Percentiles rank a stretch among this genome's conserved stretches.
These are phyloP conservation scores for Melanostigma gelatinosum DNA, from an alignment of 2,113 vertebrate species.

Conservation along the genomic window DNA sequence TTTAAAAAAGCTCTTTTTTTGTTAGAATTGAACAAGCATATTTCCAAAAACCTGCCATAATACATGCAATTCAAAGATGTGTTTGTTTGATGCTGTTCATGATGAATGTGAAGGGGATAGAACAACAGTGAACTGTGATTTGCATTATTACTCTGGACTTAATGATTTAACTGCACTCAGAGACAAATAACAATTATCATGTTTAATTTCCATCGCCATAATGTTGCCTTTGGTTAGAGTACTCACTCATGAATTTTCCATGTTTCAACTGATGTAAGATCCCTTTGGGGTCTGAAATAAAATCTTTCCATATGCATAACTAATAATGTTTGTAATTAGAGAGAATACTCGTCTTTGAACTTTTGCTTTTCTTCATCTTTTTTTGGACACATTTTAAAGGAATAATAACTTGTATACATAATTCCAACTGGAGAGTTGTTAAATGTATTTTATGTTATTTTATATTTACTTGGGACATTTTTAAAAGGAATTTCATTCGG, in stretches of 20 bases:
- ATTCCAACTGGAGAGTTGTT: slow-evolving; percentile 14
- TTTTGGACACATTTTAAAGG: slow-evolving; percentile 30
- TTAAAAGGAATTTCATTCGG: background rate
- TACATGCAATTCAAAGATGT: background rate
- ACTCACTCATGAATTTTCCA: slow-evolving; percentile 70
- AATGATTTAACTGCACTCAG: slow-evolving; percentile 46
- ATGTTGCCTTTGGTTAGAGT: slow-evolving; percentile 59
- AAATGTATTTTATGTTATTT: background rate
- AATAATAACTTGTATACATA: slow-evolving; percentile 4
- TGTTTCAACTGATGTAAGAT: slow-evolving; percentile 76
- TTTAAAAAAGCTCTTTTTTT: background rate
- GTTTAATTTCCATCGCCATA: slow-evolving; percentile 58
- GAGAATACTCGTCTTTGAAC: slow-evolving; percentile 67
- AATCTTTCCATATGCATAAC: slow-evolving; percentile 64
- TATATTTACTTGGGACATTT: background rate
- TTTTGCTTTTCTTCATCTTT: slow-evolving; percentile 22
- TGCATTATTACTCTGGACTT: slow-evolving; percentile 26
- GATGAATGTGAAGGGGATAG: slow-evolving; percentile 7
- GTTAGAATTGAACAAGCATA: background rate
- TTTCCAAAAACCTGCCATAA: background rate
- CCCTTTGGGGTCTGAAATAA: slow-evolving; percentile 77
- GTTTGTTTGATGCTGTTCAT: background rate
- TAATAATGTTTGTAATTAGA: slow-evolving; percentile 70
- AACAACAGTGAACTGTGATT: slow-evolving; percentile 28
- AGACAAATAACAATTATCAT: slow-evolving; percentile 65